Evolutionary conservation across 2,797 vertebrate species (phyloP), one percentile per base, ranked within the genome.

Genomic region (Phalloptychus januarius): DNA sequence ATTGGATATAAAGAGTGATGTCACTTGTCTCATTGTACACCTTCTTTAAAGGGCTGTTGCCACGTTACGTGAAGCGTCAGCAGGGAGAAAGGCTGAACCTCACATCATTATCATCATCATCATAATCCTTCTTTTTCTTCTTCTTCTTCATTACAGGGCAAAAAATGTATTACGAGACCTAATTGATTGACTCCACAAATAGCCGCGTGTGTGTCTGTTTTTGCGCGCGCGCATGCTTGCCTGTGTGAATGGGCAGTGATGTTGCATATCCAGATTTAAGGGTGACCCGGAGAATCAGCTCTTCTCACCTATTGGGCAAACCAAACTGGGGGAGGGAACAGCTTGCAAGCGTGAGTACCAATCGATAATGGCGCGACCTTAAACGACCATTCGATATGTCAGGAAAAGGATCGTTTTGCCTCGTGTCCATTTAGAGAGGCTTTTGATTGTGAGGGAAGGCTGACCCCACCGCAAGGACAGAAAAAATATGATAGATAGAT

Each of bases 121-220:
- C 42, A 36, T 31, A 4, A 44, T 70, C 2, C 4, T 40, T 8
- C 23, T 52, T 11, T 3, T 42, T 44, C 16, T 58, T 12, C 38
- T 80, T 16, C 74, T 31, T 65, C 63, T 79, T 25, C 72, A 67
- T 71, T 80, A 61, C 61, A 67, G 65, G 71, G 78, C 76, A 83
- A 74, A 74, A 74, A 61, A 82, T 83, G 74, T 77, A 72, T 85
- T 77, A 78, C 80, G 73, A 86, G 83, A 83, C 81, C 82, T 89
- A 85, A 93, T 91, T 93, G 93, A 94, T 87, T 86, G 85, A 72
- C 81, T 88, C 86, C 86, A 79, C 78, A 91, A 91, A 93, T 87
- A 93, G 82, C 81, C 4, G 20, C 38, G 36, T 25, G 36, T 12
- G 28, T 61, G 48, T 79, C 5, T 1, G 20, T 50, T 7, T 52